Conservation (phyloP, 2,113 vertebrate species). For the Eonycteris spelaea region DNA sequence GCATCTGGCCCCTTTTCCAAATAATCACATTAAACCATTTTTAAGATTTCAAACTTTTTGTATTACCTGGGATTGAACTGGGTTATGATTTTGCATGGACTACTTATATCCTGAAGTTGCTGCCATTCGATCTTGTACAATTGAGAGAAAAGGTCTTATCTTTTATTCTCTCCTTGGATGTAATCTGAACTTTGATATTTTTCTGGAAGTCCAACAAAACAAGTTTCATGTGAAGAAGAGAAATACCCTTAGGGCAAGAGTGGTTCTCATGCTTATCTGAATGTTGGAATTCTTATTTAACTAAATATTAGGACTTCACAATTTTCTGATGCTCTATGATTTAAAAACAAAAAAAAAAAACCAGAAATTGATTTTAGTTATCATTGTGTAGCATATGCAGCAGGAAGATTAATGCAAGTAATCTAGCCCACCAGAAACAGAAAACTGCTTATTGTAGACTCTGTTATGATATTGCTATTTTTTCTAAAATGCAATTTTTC, state of each 20-base stretch:
- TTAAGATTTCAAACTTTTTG: not conserved
- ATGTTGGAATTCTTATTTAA: not conserved
- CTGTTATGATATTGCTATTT: not conserved
- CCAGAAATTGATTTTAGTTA: not conserved
- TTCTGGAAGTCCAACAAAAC: not conserved
- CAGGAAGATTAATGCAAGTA: not conserved
- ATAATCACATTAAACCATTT: not conserved
- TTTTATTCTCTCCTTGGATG: not conserved
- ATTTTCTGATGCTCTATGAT: not conserved
- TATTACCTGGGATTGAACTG: not conserved
- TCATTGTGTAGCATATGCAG: not conserved
- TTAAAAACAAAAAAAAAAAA: not conserved
- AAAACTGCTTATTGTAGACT: not conserved
- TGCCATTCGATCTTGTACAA: not conserved
- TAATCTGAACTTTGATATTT: not conserved
- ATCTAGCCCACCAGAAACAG: not conserved
- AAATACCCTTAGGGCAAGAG: not conserved
- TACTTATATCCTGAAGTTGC: not conserved
- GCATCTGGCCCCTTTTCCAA: not conserved
- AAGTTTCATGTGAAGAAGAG: not conserved
- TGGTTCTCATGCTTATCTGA: too few relatives aligned
- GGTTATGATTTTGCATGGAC: not conserved
- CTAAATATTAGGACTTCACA: not conserved
- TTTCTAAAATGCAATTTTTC: not conserved
- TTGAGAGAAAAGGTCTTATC: not conserved